Evolutionary conservation across 2,888 invertebrate species (phyloP), one percentile per base, ranked within the genome.

Genomic region (Eustalomyia histrio): DNA sequence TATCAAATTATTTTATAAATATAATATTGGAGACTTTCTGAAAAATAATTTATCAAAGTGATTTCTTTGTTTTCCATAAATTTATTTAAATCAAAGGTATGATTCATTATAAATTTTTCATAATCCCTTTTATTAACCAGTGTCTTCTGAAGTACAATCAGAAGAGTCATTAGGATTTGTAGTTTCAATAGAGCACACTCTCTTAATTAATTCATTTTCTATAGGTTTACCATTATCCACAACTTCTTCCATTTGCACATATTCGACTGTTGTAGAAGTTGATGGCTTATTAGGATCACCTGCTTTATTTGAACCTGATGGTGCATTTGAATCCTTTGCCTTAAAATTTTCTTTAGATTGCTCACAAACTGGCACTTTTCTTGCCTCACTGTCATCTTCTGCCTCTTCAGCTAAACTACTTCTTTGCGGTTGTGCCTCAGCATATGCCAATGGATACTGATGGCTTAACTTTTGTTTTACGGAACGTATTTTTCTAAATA

Each of bases 401-500:
- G 91, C 90, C 57, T 91, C 88, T 61, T 92, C 92, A 5, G 92
- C 91, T 60, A 92, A 89, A 72, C 90, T 90, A 80, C 89, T 91
- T 1, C 89, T 85, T 61, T 89, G 89, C 0, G 90, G 90, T 39
- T 93, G 90, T 0, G 94, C 94, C 76, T 92, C 90, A 81, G 94
- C 93, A 88, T 93, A 94, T 2, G 94, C 94, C 75, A 93, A 92
- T 1, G 94, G 94, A 87, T 94, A 94, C 86, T 95, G 94, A 83
- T 91, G 94, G 91, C 93, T 93, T 17, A 97, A 89, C 89, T 97
- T 97, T 52, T 93, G 93, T 88, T 96, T 97, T 29, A 97, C 94
- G 7, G 93, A 92, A 72, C 97, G 93, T 72, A 99, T 97, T 89
- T 97, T 95, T 87, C 96, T 96, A 88, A 99, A 99, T 85, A 99